These are phyloP conservation scores for Regulus satrapa DNA, from an alignment of 2,113 vertebrate genomes.

Conservation along the genomic window DNA sequence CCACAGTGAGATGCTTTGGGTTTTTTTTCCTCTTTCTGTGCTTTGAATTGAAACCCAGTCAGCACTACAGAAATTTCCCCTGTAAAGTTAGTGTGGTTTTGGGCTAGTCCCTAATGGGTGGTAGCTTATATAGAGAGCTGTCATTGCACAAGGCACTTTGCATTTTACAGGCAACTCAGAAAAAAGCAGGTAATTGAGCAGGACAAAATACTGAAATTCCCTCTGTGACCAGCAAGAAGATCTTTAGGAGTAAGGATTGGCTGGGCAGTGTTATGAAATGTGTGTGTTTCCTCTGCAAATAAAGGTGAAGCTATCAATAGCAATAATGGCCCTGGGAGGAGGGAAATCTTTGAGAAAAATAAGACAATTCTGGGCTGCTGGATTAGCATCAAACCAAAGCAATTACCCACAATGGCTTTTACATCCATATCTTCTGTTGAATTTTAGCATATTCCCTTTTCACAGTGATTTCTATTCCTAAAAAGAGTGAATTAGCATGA, in stretches of 20 bases:
- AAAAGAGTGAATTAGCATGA: background rate
- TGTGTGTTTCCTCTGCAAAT: background rate
- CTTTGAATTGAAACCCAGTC: background rate
- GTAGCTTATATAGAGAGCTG: background rate
- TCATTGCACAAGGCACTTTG: background rate
- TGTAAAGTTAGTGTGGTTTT: background rate
- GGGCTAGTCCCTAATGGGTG: background rate
- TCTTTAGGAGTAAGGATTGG: background rate
- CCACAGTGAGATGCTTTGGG: background rate
- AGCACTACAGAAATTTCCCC: background rate
- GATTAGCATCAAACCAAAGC: background rate
- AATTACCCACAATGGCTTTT: background rate
- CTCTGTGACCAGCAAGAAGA: background rate
- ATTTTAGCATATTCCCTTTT: background rate
- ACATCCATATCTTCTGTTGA: background rate
- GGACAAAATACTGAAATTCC: background rate
- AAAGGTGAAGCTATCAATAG: background rate
- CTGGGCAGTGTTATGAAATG: background rate
- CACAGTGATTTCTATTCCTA: background rate
- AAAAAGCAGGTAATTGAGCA: background rate
- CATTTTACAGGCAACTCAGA: background rate
- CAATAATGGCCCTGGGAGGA: background rate
- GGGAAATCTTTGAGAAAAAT: background rate
- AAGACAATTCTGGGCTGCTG: background rate
- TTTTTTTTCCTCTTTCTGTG: background rate